Evolutionary conservation across 2,888 invertebrate species (phyloP).

Genomic region (Campaea margaritaria): DNA sequence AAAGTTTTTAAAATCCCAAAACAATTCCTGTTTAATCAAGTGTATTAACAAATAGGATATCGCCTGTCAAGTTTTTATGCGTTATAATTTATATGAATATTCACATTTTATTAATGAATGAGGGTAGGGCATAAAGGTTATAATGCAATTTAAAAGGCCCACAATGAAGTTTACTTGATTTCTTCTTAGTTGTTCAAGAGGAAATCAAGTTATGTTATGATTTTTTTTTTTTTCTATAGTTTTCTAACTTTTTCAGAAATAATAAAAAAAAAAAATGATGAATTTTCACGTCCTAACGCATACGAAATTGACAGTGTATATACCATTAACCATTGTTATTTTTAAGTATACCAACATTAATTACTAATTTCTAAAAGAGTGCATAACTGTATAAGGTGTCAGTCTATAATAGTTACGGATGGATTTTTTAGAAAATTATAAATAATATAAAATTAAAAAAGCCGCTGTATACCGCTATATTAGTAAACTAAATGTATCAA

Average conservation of each 20-base stretch:
- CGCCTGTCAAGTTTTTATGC: constrained; percentile 11
- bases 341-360: constrained; percentile 61
- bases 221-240: too few relatives aligned
- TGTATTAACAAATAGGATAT: constrained; percentile 28
- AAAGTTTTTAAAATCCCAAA: constrained; percentile 28
- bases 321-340: constrained; percentile 51
- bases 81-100: background rate
- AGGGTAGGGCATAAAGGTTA: too few relatives aligned
- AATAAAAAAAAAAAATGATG: too few relatives aligned
- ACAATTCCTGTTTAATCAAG: constrained; percentile 55
- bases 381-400: constrained; percentile 83
- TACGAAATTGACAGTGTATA: constrained; percentile 20
- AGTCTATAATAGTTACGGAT: constrained; percentile 83
- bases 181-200: too few relatives aligned
- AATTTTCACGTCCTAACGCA: background rate
- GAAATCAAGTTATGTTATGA: too few relatives aligned
- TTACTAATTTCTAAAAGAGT: constrained; percentile 74
- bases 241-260: too few relatives aligned
- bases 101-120: too few relatives aligned
- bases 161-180: too few relatives aligned
- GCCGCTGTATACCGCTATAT: constrained; percentile 24
- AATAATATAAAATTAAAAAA: constrained; percentile 44
- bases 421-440: constrained; percentile 67
- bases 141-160: too few relatives aligned
- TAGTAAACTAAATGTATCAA: constrained; percentile 22